phyloP scores from a whole-genome alignment of 2,888 invertebrate species.

The Protodeltote pygarga region DNA sequence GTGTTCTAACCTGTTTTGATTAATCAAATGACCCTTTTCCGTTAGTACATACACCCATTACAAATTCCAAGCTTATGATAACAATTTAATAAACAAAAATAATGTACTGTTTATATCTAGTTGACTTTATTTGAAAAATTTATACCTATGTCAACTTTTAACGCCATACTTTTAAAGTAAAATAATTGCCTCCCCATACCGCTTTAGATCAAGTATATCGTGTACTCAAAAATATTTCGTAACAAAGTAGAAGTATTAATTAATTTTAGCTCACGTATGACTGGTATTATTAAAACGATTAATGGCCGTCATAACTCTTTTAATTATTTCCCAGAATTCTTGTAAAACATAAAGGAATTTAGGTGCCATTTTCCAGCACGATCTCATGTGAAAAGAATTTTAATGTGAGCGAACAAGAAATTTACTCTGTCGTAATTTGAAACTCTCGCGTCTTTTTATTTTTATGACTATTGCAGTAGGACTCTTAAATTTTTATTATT shows the following conservation, averaged over 20 bases:
- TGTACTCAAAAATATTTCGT: conserved; percentile 32
- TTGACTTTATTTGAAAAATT: too few species aligned
- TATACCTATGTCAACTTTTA: too few species aligned
- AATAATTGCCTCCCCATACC: too few species aligned
- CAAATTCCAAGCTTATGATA: too few species aligned
- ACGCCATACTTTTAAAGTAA: too few species aligned
- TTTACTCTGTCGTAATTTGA: conserved; percentile 33
- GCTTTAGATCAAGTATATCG: too few species aligned
- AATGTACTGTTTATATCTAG: too few species aligned
- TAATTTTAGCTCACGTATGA: conserved; percentile 40
- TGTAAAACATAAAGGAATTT: conserved; percentile 36
- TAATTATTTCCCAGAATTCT: conserved; percentile 53
- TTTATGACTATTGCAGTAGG: conserved; percentile 20
- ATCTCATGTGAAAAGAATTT: conserved; percentile 42
- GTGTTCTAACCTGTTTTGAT: too few species aligned
- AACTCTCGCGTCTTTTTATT: conserved; percentile 21
- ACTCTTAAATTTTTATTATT: conserved; percentile 19
- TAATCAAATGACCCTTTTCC: too few species aligned
- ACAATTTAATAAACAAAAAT: too few species aligned
- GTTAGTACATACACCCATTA: too few species aligned
- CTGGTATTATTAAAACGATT: conserved; percentile 48
- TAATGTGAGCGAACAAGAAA: conserved; percentile 36
- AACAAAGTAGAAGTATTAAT: conserved; percentile 37
- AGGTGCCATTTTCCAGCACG: conserved; percentile 21
- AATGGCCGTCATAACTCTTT: conserved; percentile 54